Conservation (phyloP, 2,888 invertebrate species). For the Drepanosiphum platanoidis region DNA sequence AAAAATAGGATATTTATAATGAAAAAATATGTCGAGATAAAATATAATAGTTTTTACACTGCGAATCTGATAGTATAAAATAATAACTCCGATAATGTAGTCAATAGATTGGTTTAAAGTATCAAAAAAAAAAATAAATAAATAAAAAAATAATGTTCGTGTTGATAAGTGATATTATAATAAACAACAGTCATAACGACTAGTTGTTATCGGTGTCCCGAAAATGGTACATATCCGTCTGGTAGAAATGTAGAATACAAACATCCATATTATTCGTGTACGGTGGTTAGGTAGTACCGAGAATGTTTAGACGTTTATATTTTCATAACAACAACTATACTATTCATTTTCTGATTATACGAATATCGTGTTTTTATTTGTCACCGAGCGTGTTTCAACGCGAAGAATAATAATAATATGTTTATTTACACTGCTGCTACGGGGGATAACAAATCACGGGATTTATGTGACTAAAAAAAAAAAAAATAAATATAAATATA, state of each 20-base stretch:
- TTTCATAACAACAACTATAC: conserved; percentile 5
- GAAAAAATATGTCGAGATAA: conserved; percentile 19
- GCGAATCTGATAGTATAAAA: neutral
- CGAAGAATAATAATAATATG: neutral
- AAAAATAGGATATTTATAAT: neutral
- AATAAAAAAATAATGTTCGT: neutral
- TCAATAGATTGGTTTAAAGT: no score
- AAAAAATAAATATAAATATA: neutral
- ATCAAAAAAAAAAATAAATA: no score
- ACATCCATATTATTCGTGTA: neutral
- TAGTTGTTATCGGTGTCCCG: neutral
- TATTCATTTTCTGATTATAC: neutral
- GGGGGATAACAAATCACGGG: neutral
- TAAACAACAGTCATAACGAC: neutral
- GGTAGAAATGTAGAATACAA: neutral
- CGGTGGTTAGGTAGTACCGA: neutral
- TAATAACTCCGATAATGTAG: no score
- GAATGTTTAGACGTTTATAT: neutral
- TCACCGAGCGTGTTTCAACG: neutral
- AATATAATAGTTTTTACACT: neutral
- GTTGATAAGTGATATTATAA: conserved; percentile 13
- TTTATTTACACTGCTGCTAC: neutral
- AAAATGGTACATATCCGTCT: neutral
- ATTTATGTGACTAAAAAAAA: neutral
- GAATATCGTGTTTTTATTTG: neutral